These are phyloP conservation scores for Anthrax anthrax DNA, from an alignment of 2,888 invertebrate species.

Conservation along the genomic window DNA sequence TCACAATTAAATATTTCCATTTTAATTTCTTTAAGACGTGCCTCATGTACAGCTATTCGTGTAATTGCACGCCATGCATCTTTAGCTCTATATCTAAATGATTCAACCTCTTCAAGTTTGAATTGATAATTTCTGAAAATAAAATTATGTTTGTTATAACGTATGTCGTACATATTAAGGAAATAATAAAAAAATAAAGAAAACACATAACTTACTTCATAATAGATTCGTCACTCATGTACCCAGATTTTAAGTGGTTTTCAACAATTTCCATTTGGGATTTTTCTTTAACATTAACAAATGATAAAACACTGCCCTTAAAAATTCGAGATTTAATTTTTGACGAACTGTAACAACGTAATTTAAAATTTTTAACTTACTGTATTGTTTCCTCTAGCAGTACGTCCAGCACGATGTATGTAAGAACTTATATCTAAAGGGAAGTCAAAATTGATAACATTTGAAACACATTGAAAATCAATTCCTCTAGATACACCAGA, in stretches of 20 bases:
- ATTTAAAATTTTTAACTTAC: slow-evolving; percentile 26
- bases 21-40: slow-evolving; percentile 89
- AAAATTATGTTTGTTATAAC: background rate
- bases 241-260: slow-evolving; percentile 50
- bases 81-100: slow-evolving; percentile 84
- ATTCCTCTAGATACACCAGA: slow-evolving; percentile 94
- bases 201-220: slow-evolving; percentile 37
- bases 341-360: background rate
- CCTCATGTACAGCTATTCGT: slow-evolving; percentile 82
- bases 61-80: slow-evolving; percentile 95
- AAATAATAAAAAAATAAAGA: background rate
- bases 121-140: slow-evolving; percentile 71
- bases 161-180: too few species aligned
- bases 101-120: slow-evolving; percentile 87
- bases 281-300: slow-evolving; percentile 70
- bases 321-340: background rate
- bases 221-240: slow-evolving; percentile 45
- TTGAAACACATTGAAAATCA: slow-evolving; percentile 94
- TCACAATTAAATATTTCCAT: slow-evolving; percentile 83
- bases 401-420: slow-evolving; percentile 89
- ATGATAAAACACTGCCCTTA: slow-evolving; percentile 76
- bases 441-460: slow-evolving; percentile 98
- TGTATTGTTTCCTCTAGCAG: slow-evolving; percentile 74
- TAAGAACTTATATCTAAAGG: slow-evolving; percentile 80
- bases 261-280: slow-evolving; percentile 61